Evolutionary conservation across 2,113 vertebrate species (phyloP).

Genomic region (Romanogobio albipinnatus): DNA sequence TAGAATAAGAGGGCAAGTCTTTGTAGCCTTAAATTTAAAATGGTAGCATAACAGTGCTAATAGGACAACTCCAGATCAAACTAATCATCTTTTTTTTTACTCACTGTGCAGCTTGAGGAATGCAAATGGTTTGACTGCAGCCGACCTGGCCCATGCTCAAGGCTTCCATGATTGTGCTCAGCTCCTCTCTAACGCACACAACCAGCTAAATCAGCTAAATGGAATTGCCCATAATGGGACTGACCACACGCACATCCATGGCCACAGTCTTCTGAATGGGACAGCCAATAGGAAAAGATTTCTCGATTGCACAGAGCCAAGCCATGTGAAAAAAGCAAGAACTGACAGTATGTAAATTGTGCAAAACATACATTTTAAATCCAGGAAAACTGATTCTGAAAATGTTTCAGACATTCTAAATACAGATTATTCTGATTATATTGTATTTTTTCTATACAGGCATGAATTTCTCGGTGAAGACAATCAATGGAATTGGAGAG

Average conservation of each 20-base stretch:
- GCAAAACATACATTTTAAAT: background rate
- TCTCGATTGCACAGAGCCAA: constrained; percentile 73
- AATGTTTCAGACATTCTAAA: too few relatives aligned
- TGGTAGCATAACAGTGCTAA: background rate
- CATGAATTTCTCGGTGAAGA: constrained; percentile 54
- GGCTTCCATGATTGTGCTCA: constrained; percentile 90
- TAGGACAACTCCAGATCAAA: background rate
- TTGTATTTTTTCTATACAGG: constrained; percentile 18
- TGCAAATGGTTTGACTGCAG: constrained; percentile 91
- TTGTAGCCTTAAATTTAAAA: constrained; percentile 13
- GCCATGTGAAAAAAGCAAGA: constrained; percentile 84
- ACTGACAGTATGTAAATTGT: constrained; percentile 72
- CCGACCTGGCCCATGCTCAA: constrained; percentile 92
- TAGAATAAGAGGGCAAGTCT: constrained; percentile 34
- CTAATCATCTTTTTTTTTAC: constrained; percentile 73
- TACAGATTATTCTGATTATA: background rate
- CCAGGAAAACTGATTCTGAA: background rate
- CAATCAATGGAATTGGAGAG: constrained; percentile 72
- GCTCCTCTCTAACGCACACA: constrained; percentile 88
- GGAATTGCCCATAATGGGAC: constrained; percentile 75
- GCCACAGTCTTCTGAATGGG: constrained; percentile 69
- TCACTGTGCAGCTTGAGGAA: constrained; percentile 89
- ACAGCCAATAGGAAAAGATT: constrained; percentile 86
- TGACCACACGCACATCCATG: constrained; percentile 68
- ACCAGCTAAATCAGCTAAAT: constrained; percentile 75